Base-by-base conservation (phyloP, 2,113 vertebrate genomes). In the Caretta caretta region DNA sequence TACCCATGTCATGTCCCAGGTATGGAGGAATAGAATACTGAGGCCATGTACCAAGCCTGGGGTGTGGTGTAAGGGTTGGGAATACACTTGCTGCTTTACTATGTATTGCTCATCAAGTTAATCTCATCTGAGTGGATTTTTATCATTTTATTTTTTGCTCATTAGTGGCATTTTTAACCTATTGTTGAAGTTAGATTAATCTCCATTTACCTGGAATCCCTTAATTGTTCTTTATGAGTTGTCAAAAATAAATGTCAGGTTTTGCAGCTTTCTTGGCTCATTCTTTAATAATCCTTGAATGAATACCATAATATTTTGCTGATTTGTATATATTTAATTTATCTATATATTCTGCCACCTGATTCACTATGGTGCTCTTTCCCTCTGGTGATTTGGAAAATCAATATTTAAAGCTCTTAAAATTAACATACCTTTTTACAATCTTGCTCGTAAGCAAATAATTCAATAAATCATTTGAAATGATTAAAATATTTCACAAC, bases 31-130 rank as follows among this genome's bases (percentile, higher is more conserved):
- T 9, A 25, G 92, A 80, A 69, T 6, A 56, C 54, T 7, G 54
- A 56, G 20, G 5, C 10, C 72, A 7, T 46, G 3, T 38, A 57
- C 35, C 0, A 13, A 17, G 5, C 42, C 42, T 42, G 4, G 42
- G 42, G 42, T 42, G 42, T 42, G 42, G 5, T 42, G 42, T 35
- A 1, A 35, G 25, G 38, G 89, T 7, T 53, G 17, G 56, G 17
- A 35, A 17, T 35, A 31, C 79, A 24, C 27, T 14, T 20, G 8
- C 48, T 53, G 88, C 82, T 4, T 91, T 81, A 62, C 3, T 17
- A 12, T 0, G 0, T 3, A 56, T 1, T 10, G 0, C 35, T 69
- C 62, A 48, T 13, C 54, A 86, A 86, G 12, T 5, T 0, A 1
- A 27, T 6, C 11, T 14, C 11, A 88, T 8, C 38, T 38, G 86